Percentiles rank a stretch among this genome's conserved stretches.
phyloP scores from a whole-genome alignment of 2,797 vertebrate species.

The Acanthopagrus latus region DNA sequence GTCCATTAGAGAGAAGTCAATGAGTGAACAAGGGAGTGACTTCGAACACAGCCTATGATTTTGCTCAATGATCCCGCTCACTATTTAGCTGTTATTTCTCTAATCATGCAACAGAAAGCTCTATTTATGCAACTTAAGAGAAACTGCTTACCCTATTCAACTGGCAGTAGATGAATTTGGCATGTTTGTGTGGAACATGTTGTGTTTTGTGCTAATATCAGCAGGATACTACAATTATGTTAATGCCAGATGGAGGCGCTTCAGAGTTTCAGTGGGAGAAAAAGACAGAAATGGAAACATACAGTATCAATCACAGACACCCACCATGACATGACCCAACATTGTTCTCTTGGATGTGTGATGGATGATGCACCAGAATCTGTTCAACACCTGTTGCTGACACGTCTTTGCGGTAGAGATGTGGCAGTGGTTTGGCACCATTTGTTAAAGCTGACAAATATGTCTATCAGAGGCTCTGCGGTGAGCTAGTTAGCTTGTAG shows the following conservation, averaged over 20 bases:
- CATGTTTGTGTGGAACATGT: neutral
- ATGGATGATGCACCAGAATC: neutral
- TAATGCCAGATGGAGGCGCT: neutral
- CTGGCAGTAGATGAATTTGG: neutral
- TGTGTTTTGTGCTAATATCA: neutral
- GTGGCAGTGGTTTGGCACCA: slow-evolving; percentile 9
- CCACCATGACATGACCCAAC: neutral
- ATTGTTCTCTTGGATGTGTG: no score
- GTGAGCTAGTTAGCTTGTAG: slow-evolving; percentile 62
- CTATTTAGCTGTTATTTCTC: neutral
- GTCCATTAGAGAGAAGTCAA: neutral
- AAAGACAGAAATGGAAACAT: neutral
- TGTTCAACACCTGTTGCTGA: neutral
- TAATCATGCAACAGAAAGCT: neutral
- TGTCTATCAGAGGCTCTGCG: slow-evolving; percentile 64
- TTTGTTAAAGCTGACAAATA: neutral
- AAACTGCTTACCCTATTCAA: neutral
- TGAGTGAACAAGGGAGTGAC: neutral
- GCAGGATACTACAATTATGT: neutral
- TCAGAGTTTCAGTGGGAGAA: neutral
- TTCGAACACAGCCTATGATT: neutral
- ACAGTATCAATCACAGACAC: neutral
- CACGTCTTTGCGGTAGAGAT: neutral
- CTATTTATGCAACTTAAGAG: neutral
- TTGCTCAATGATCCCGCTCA: neutral